phyloP scores from a whole-genome alignment of 1,140 invertebrate species.

The Antheraea mylitta region DNA sequence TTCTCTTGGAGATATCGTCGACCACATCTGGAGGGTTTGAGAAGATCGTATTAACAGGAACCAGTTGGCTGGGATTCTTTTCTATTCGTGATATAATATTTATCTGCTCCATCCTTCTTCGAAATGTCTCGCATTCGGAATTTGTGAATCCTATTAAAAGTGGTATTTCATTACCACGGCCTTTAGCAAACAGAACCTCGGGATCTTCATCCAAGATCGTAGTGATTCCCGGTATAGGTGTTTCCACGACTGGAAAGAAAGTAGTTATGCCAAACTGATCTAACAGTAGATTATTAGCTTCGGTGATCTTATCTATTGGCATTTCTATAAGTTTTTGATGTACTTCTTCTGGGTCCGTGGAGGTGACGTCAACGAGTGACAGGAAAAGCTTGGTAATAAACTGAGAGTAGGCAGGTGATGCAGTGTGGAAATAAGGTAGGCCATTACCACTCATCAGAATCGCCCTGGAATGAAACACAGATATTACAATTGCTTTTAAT shows the following conservation, averaged over 20 bases:
- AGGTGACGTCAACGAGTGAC: conserved; percentile 38
- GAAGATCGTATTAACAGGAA: conserved; percentile 39
- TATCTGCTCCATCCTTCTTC: conserved; percentile 43
- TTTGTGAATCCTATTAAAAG: conserved; percentile 55
- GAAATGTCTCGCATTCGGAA: conserved; percentile 53
- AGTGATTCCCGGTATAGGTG: conserved; percentile 39
- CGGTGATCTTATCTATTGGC: conserved; percentile 48
- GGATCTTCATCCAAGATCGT: conserved; percentile 58
- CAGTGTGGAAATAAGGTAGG: conserved; percentile 40
- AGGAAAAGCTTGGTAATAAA: conserved; percentile 38
- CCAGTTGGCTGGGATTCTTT: conserved; percentile 33
- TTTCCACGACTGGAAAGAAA: conserved; percentile 57
- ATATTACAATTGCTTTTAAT: too few relatives aligned
- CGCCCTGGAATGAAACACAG: conserved; percentile 40
- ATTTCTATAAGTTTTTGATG: conserved; percentile 41
- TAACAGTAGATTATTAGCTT: conserved; percentile 39
- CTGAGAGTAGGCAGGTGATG: conserved; percentile 46
- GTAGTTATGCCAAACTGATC: conserved; percentile 44
- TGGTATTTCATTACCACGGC: conserved; percentile 47
- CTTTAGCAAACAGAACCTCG: conserved; percentile 39
- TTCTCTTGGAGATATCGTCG: conserved; percentile 27
- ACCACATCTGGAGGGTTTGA: conserved; percentile 26
- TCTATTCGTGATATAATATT: conserved; percentile 43
- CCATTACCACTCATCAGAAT: conserved; percentile 61
- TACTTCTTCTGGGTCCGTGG: conserved; percentile 42